Evolutionary conservation across 2,113 vertebrate genomes (phyloP), one percentile per base, ranked within the genome.

Genomic region (Calonectris borealis): DNA sequence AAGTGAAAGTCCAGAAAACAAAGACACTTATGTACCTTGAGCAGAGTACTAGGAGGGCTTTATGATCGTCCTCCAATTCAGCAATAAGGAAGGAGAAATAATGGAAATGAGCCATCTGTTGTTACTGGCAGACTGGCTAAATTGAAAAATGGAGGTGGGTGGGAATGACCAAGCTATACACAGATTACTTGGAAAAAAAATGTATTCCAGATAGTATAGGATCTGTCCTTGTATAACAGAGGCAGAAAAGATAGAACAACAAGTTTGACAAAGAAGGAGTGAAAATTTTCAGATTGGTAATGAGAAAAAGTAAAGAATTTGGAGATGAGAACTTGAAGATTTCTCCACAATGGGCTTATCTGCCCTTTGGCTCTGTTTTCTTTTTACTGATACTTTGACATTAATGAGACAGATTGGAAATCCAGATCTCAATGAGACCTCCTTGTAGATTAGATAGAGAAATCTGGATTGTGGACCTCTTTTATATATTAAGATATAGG

Each of bases 171-270:
- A 80, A 89, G 13, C 22, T 36, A 10, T 27, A 51, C 44, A 36
- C 16, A 34, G 24, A 32, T n/a, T 73, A 8, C 7, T 68, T 87
- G 51, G 40, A 31, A 60, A 71, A 83, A 64, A 48, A 27, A n/a
- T 0, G 0, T 64, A 20, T 68, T 38, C 24, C 40, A 31, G 10
- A 20, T 29, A 48, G 9, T 38, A 21, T 40, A 38, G 49, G 25
- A 64, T 25, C 18, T 55, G 19, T 51, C 42, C 20, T 66, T 76
- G 19, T 42, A 8, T 42, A 55, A n/a, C 17, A 65, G 70, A 86
- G 76, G 36, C 51, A 61, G 61, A 72, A 78, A 72, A 84, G 52
- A 9, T 16, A 18, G 38, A 66, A 29, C 4, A 31, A 22, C 3
- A 26, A 26, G 16, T 36, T 52, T 61, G 29, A 73, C 18, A 24